These are phyloP conservation scores for Pteronotus mesoamericanus DNA, from an alignment of 2,797 vertebrate genomes.

Conservation along the genomic window DNA sequence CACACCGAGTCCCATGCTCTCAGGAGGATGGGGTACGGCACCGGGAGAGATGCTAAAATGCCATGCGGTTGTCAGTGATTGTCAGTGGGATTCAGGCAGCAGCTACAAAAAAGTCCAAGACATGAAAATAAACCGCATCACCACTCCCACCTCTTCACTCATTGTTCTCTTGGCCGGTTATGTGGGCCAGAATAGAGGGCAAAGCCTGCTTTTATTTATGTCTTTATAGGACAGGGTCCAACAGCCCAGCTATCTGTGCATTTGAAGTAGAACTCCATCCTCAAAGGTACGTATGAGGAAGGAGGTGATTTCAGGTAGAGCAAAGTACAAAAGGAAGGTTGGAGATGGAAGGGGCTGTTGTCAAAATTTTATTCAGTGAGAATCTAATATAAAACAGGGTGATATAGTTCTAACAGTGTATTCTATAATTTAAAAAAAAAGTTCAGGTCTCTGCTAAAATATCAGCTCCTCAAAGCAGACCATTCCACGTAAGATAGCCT, in stretches of 20 bases:
- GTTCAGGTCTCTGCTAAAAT: neutral
- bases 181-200: neutral
- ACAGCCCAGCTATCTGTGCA: neutral
- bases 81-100: neutral
- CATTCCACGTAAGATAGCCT: neutral
- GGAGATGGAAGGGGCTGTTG: neutral
- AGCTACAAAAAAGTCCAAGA: neutral
- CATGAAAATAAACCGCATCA: neutral
- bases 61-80: neutral
- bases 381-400: neutral
- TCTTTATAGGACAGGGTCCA: neutral
- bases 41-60: neutral
- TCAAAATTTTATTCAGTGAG: neutral
- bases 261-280: neutral
- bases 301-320: neutral
- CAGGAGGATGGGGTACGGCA: neutral
- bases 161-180: neutral
- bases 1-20: accelerated
- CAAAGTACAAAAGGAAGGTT: neutral
- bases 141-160: neutral
- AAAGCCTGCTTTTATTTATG: neutral
- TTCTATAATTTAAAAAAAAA: neutral
- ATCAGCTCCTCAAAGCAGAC: neutral
- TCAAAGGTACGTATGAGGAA: neutral
- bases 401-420: neutral